Percentiles rank a stretch among this genome's conserved stretches.
These are phyloP conservation scores for Orthonychiurus folsomi DNA, from an alignment of 2,888 invertebrate species.

Conservation along the genomic window DNA sequence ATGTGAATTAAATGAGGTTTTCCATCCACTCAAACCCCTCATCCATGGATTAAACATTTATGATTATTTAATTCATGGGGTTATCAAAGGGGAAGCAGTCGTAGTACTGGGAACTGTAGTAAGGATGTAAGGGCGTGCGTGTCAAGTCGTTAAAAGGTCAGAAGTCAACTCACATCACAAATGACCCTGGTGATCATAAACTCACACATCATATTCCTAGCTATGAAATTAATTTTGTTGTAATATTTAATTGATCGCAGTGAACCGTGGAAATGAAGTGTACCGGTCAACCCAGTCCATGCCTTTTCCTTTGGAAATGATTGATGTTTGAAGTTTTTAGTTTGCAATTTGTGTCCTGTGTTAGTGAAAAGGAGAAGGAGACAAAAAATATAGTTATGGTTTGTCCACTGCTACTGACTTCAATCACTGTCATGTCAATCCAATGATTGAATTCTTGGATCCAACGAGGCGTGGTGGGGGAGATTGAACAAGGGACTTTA, in stretches of 20 bases:
- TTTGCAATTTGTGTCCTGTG: background rate
- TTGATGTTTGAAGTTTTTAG: background rate
- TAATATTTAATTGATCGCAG: background rate
- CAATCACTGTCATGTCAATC: background rate
- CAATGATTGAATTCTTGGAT: no score
- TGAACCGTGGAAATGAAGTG: background rate
- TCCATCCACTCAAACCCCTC: no score
- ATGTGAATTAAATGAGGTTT: constrained; percentile 1
- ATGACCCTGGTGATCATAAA: background rate
- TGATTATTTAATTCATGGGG: no score
- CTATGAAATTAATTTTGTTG: background rate
- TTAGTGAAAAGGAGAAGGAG: background rate
- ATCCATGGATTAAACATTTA: no score
- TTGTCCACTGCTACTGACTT: background rate
- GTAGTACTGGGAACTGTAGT: no score
- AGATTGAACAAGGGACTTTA: background rate
- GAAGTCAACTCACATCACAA: background rate
- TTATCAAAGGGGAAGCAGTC: no score
- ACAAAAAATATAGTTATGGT: background rate
- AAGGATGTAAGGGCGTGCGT: background rate
- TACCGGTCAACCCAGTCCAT: background rate
- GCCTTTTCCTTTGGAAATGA: background rate
- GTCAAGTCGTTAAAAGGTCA: background rate
- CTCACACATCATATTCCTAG: background rate
- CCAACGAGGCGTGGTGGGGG: background rate